Conservation (phyloP, 2,888 invertebrate genomes). For the Ophion slaviceki region DNA sequence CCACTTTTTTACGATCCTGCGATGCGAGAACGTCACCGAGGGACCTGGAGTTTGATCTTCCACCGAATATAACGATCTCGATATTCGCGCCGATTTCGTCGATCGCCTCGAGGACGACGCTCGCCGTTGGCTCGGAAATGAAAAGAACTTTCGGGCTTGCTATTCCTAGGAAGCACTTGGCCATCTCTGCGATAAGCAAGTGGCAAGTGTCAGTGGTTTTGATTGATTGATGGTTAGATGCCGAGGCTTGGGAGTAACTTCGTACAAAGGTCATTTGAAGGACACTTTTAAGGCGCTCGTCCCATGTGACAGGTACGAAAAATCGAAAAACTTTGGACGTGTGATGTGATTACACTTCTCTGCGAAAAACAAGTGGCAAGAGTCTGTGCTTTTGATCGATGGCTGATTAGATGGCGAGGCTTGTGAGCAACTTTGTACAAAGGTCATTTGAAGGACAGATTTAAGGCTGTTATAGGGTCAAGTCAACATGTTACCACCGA, state of each 20-base stretch:
- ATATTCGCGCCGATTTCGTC: constrained; percentile 65
- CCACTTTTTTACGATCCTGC: constrained; percentile 60
- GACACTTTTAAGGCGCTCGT: no score
- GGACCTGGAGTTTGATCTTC: constrained; percentile 60
- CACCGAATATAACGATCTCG: constrained; percentile 72
- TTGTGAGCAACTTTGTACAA: no score
- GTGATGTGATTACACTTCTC: constrained; percentile 43
- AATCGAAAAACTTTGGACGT: no score
- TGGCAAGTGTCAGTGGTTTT: neutral
- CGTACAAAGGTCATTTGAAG: no score
- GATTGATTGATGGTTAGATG: neutral
- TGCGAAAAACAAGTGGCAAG: constrained; percentile 55
- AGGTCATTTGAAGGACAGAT: no score
- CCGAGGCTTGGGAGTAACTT: no score
- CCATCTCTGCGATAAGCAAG: constrained; percentile 68
- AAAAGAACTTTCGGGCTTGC: constrained; percentile 76
- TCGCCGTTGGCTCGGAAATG: constrained; percentile 58
- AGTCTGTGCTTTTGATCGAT: neutral
- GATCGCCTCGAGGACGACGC: constrained; percentile 59
- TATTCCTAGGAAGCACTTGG: constrained; percentile 71
- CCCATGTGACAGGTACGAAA: no score
- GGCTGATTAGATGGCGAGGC: no score
- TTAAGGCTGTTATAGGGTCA: no score
- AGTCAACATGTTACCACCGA: no score
- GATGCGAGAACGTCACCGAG: constrained; percentile 69